These are phyloP conservation scores for Misgurnus mizolepis DNA, from an alignment of 2,113 vertebrate genomes.

Conservation along the genomic window DNA sequence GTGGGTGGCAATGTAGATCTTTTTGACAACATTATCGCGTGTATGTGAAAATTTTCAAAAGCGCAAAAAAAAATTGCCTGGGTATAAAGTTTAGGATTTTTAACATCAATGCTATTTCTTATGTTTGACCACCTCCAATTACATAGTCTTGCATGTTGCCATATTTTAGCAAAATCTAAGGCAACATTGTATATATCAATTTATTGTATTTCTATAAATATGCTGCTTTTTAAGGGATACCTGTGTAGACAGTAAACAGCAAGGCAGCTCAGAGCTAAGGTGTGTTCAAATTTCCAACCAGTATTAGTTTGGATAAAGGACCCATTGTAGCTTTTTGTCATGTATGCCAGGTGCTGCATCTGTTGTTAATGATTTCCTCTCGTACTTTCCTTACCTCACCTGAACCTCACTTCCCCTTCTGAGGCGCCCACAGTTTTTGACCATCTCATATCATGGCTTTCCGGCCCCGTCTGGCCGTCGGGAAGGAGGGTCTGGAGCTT, in stretches of 20 bases:
- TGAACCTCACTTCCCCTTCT: conserved; percentile 19
- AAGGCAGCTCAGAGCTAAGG: background rate
- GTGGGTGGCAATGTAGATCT: no score
- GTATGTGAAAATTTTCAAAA: no score
- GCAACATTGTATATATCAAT: no score
- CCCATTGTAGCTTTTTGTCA: background rate
- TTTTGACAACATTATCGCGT: no score
- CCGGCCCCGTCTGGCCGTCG: conserved; percentile 31
- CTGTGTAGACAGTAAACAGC: background rate
- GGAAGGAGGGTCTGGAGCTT: conserved; percentile 64
- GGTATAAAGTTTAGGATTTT: no score
- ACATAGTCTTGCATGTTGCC: no score
- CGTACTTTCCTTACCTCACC: background rate
- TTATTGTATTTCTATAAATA: no score
- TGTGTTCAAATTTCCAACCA: background rate
- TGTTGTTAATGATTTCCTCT: conserved; percentile 1
- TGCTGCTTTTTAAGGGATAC: background rate
- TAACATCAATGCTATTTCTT: no score
- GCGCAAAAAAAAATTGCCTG: no score
- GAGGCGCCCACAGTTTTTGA: background rate
- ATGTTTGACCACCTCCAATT: no score
- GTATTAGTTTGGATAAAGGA: background rate
- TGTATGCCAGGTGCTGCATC: conserved; percentile 2
- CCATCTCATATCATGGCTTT: conserved; percentile 17
- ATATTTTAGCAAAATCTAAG: no score